Base-by-base conservation (phyloP, 92 coral and sea anemone species). In the Porites divaricata region DNA sequence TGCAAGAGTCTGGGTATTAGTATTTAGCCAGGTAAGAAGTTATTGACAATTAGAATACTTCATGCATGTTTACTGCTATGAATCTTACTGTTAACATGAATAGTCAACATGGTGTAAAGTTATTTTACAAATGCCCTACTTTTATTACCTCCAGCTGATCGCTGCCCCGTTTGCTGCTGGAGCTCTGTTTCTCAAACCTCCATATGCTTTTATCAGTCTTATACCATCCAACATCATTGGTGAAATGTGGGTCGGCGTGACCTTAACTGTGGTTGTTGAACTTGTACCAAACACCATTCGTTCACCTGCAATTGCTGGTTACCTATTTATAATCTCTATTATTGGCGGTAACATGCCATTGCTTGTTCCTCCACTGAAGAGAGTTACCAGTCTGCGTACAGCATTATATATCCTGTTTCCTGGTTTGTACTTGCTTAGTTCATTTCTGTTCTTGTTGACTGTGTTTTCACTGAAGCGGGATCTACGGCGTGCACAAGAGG, bases 221-320 rank as follows among this genome's bases (percentile, higher is more conserved):
- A 92, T 96, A 52, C 96, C 93, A 8, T 93, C 96, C 68, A 96
- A 95, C 88, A 68, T 96, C 73, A 96, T 94, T 52, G 99, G 98
- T 24, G 99, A 96, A 77, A 96, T 96, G 99, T 96, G 99, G 99
- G 98, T 96, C 2, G 99, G 99, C 21, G 99, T 96, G 6, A 95
- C 99, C 4, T 85, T 96, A 22, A 96, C 99, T 3, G 97, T 96
- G 2, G 97, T 96, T 0, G 98, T 95, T 5, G 99, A 96, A 75
- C 93, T 96, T 26, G 99, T 95, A 4, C 99, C 99, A 9, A 86
- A 75, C 61, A 65, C 94, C 35, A 91, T 95, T 52, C 99, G 99
- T 50, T 90, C 96, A 6, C 90, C 99, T 0, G 89, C 98, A 4
- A 89, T 96, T 9, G 99, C 98, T 41, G 92, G 90, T 57, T 96